These are phyloP conservation scores for Halesus radiatus DNA, from an alignment of 1,140 invertebrate species.

Conservation along the genomic window DNA sequence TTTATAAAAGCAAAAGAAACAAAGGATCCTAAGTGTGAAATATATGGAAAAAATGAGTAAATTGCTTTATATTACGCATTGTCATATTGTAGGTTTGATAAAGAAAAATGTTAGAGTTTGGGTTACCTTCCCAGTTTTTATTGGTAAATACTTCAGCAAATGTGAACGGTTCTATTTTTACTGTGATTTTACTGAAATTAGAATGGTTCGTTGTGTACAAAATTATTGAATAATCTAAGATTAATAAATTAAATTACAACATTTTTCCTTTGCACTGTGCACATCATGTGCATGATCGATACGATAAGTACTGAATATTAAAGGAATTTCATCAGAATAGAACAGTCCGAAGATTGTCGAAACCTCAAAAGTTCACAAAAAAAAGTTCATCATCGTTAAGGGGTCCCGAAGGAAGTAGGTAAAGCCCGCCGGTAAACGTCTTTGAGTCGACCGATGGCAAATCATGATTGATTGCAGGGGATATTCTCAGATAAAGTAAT, in stretches of 20 bases:
- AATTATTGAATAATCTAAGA: no score
- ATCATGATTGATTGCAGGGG: conserved; percentile 47
- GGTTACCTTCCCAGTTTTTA: no score
- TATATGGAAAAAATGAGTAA: conserved; percentile 25
- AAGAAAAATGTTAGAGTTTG: conserved; percentile 15
- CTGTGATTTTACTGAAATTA: no score
- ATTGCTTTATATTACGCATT: conserved; percentile 6
- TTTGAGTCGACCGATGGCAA: conserved; percentile 27
- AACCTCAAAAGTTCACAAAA: conserved; percentile 15
- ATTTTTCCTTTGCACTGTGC: no score
- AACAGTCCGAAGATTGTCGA: no score
- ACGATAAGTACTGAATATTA: no score
- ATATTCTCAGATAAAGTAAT: conserved; percentile 33
- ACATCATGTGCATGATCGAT: no score
- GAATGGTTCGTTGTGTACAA: no score
- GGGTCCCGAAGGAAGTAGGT: neutral
- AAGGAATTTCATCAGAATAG: no score
- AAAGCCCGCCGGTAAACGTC: conserved; percentile 2
- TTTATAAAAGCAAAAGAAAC: conserved; percentile 43
- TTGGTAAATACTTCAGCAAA: no score
- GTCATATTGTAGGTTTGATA: conserved; percentile 18
- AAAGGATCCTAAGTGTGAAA: conserved; percentile 42
- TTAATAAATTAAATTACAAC: no score
- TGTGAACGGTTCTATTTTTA: no score
- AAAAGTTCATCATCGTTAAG: conserved; percentile 14